Evolutionary conservation across 2,888 invertebrate species (phyloP).

Genomic region (Eupithecia dodoneata): DNA sequence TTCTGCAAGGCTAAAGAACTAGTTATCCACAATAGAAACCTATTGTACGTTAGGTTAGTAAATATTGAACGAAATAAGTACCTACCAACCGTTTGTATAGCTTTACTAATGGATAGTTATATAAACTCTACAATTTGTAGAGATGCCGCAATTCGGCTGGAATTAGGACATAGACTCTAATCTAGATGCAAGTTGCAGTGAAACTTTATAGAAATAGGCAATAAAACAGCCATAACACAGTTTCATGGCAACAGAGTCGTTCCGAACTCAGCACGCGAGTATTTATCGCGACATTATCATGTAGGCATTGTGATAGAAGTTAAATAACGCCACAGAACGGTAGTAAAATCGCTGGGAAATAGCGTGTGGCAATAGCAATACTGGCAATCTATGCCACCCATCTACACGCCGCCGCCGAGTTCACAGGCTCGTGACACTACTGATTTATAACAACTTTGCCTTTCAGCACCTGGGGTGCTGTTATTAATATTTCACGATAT

Average conservation of each 20-base stretch:
- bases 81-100: background rate
- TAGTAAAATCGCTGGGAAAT: slow-evolving; percentile 58
- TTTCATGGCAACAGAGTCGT: slow-evolving; percentile 44
- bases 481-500: slow-evolving; percentile 46
- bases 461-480: slow-evolving; percentile 37
- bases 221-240: slow-evolving; percentile 31
- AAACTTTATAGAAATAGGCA: slow-evolving; percentile 28
- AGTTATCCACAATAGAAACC: slow-evolving; percentile 13
- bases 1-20: slow-evolving; percentile 27
- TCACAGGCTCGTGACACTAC: slow-evolving; percentile 52
- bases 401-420: slow-evolving; percentile 37
- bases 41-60: slow-evolving; percentile 7
- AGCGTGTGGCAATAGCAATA: slow-evolving; percentile 54
- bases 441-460: slow-evolving; percentile 49
- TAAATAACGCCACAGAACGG: slow-evolving; percentile 62
- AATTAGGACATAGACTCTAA: slow-evolving; percentile 14
- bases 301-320: slow-evolving; percentile 63
- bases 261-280: slow-evolving; percentile 52
- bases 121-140: slow-evolving; percentile 21
- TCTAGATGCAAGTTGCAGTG: slow-evolving; percentile 14
- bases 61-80: background rate
- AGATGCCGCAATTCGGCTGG: background rate
- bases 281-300: slow-evolving; percentile 64
- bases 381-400: slow-evolving; percentile 58
- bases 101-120: background rate